These are phyloP conservation scores for Tigriopus japonicus DNA, from an alignment of 1,140 invertebrate genomes.

Conservation along the genomic window DNA sequence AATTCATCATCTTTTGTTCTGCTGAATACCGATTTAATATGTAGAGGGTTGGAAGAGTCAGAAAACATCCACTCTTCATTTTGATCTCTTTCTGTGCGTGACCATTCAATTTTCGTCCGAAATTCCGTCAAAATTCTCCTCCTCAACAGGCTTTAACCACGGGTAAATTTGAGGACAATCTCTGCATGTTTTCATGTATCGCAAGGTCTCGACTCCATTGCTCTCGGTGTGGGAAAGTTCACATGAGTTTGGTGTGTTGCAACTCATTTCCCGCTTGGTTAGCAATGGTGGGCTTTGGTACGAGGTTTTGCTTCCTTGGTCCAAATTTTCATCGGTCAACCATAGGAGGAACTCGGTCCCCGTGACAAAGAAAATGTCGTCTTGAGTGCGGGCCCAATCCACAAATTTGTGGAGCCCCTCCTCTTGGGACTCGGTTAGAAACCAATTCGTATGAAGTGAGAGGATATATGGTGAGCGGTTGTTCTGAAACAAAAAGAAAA, in stretches of 20 bases:
- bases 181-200: constrained; percentile 68
- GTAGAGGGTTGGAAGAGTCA: too few relatives aligned
- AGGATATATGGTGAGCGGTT: constrained; percentile 70
- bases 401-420: constrained; percentile 66
- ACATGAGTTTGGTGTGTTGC: constrained; percentile 64
- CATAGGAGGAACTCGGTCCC: constrained; percentile 71
- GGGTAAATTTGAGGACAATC: constrained; percentile 70
- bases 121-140: too few relatives aligned
- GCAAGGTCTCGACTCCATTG: constrained; percentile 20
- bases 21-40: too few relatives aligned
- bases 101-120: too few relatives aligned
- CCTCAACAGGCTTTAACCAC: constrained; percentile 29
- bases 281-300: constrained; percentile 21
- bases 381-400: constrained; percentile 44
- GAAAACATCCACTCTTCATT: too few relatives aligned
- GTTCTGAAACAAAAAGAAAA: constrained; percentile 1
- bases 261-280: constrained; percentile 44
- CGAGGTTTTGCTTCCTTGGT: constrained; percentile 39
- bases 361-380: constrained; percentile 72
- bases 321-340: constrained; percentile 58
- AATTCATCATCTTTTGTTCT: too few relatives aligned
- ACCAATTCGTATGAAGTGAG: constrained; percentile 87
- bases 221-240: constrained; percentile 54
- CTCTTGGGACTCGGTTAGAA: constrained; percentile 68
- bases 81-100: too few relatives aligned